Percentiles rank a stretch among this genome's conserved stretches.
Evolutionary conservation across 2,113 vertebrate species (phyloP).

Genomic region (Grallaria varia): DNA sequence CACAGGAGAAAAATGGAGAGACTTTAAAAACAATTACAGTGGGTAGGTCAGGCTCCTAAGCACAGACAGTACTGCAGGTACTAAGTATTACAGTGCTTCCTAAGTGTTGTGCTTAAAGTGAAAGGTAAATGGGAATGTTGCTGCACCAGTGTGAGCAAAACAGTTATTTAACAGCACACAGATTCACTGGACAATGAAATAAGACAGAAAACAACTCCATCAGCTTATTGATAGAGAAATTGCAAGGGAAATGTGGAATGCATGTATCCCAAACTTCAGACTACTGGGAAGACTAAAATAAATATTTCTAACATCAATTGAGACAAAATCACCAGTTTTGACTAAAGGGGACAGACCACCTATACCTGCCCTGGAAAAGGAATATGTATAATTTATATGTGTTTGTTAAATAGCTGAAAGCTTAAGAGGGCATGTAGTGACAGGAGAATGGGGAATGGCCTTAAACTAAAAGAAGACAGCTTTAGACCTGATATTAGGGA

Average conservation of each 20-base stretch:
- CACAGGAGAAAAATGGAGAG: background rate
- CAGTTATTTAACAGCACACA: background rate
- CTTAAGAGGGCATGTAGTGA: background rate
- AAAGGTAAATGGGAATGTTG: background rate
- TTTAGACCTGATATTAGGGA: background rate
- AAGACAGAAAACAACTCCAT: background rate
- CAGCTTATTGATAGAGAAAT: fast-evolving
- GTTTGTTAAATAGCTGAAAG: background rate
- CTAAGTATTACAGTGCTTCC: background rate
- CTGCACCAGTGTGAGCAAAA: background rate
- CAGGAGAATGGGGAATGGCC: background rate
- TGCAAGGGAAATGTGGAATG: background rate
- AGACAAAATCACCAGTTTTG: background rate
- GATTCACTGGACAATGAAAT: background rate
- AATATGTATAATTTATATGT: background rate
- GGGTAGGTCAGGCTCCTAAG: background rate
- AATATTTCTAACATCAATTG: background rate
- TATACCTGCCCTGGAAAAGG: background rate
- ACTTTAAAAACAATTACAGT: background rate
- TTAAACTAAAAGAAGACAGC: background rate
- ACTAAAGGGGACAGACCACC: background rate
- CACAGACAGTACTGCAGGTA: background rate
- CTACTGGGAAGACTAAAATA: background rate
- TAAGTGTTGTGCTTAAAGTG: background rate
- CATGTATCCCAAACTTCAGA: background rate